Percentiles rank a stretch among this genome's conserved stretches.
phyloP scores from a whole-genome alignment of 2,888 invertebrate genomes.

The Leptopterna dolabrata region DNA sequence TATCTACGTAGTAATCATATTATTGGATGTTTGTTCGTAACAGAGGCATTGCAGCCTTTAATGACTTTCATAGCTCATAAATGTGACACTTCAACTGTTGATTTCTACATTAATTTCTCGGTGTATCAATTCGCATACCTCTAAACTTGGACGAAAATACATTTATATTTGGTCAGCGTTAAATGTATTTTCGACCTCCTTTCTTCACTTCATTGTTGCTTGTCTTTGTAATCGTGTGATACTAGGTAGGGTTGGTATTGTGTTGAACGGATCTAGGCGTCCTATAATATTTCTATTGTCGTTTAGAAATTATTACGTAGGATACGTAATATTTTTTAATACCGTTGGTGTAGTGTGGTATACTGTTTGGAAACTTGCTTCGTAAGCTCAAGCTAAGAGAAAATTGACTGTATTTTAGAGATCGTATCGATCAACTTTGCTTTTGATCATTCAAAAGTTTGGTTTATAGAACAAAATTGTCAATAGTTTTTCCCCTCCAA shows the following conservation, averaged over 20 bases:
- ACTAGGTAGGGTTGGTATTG: slow-evolving; percentile 14
- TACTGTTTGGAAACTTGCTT: not conserved
- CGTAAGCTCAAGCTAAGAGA: not conserved
- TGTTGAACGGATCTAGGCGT: not conserved
- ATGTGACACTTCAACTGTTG: not conserved
- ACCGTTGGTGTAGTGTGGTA: not conserved
- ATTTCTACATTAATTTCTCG: not conserved
- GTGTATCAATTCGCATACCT: not conserved
- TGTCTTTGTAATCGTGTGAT: slow-evolving; percentile 20
- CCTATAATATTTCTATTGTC: slow-evolving; percentile 10
- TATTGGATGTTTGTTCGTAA: not conserved
- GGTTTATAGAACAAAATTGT: no score
- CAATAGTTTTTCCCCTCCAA: no score
- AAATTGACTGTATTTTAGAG: not conserved
- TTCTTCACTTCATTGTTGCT: not conserved
- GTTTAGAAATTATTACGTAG: slow-evolving; percentile 9
- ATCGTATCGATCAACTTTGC: not conserved
- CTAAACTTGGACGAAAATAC: not conserved
- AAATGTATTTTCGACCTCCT: not conserved
- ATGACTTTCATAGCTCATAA: no score
- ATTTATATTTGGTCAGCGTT: not conserved
- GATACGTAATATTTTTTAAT: not conserved
- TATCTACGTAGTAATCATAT: not conserved
- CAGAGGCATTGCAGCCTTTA: no score
- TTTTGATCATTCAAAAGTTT: not conserved